Evolutionary conservation across 2,113 vertebrate species (phyloP), one percentile per base, ranked within the genome.

Genomic region (Tapirus terrestris): DNA sequence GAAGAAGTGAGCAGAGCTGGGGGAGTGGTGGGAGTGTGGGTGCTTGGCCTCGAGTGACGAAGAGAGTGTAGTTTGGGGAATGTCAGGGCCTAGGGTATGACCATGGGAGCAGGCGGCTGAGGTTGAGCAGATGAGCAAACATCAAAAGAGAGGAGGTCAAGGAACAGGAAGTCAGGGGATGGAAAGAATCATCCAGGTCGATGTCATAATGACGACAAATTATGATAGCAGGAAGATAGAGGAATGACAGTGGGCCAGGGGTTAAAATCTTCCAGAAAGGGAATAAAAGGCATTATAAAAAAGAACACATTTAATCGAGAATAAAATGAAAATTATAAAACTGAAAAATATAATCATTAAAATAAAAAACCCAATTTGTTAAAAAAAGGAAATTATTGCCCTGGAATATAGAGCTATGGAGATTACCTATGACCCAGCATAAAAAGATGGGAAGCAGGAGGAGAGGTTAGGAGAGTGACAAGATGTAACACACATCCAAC

Each of bases 181-280:
- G 48, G 29, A 25, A 20, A 20, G 75, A 45, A 29, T 7, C 43
- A 8, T 1, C 63, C 43, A 21, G 1, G 1, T 16, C 73, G 10
- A 11, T 1, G 29, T 16, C 1, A 16, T 17, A 6, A 33, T 0
- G 5, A 6, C 45, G 48, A 21, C 17, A 0, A 6, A 13, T 10
- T 21, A 21, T 6, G 75, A 12, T 31, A 23, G 45, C 31, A 33
- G 75, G 2, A 11, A 33, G 43, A 31, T 6, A 1, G 73, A 27
- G 72, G 18, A 58, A 17, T 18, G 72, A 29, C 13, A 18, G 43
- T 3, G 45, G 48, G 45, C 75, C 18, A 3, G 29, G 7, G 3
- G 48, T 48, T 12, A 33, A 6, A 53, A 20, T 77, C 75, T 53
- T 33, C 48, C 75, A 6, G 75, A n/a, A 33, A 77, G 48, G 29